Conservation (phyloP, 2,797 vertebrate genomes). For the Malacoraja senta region DNA sequence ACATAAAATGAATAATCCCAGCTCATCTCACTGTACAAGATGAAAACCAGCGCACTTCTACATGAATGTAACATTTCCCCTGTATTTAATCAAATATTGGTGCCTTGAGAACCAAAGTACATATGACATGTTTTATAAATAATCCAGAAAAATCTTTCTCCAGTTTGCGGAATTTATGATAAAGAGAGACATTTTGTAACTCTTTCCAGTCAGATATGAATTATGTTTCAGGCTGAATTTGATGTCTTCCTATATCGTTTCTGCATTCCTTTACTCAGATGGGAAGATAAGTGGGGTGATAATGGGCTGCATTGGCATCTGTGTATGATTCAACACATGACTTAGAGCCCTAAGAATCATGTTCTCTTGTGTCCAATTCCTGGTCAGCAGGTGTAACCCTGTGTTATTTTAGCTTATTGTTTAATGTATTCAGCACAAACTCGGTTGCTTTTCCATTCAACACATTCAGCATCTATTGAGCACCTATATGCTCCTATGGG, state of each 20-base stretch:
- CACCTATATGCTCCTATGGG: not conserved
- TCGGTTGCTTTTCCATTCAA: not conserved
- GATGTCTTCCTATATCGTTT: not conserved
- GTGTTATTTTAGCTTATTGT: not conserved
- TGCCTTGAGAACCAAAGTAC: slow-evolving; percentile 20
- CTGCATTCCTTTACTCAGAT: not conserved
- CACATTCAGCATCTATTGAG: not conserved
- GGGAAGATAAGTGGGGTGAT: not conserved
- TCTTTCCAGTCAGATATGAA: not conserved
- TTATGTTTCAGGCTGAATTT: not conserved
- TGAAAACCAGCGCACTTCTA: slow-evolving; percentile 11
- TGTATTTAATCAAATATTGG: slow-evolving; percentile 13
- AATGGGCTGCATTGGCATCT: not conserved
- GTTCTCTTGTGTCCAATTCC: not conserved
- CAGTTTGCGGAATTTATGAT: not conserved
- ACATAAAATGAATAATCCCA: slow-evolving; percentile 34
- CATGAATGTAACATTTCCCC: slow-evolving; percentile 3
- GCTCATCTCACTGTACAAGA: not conserved
- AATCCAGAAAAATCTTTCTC: slow-evolving; percentile 3
- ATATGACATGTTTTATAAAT: slow-evolving; percentile 25
- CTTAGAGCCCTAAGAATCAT: not conserved
- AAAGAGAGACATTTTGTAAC: not conserved
- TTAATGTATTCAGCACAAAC: not conserved
- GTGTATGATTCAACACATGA: not conserved
- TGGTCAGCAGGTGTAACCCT: not conserved